These are phyloP conservation scores for Synergus japonicus DNA, from an alignment of 2,888 invertebrate genomes.

Conservation along the genomic window DNA sequence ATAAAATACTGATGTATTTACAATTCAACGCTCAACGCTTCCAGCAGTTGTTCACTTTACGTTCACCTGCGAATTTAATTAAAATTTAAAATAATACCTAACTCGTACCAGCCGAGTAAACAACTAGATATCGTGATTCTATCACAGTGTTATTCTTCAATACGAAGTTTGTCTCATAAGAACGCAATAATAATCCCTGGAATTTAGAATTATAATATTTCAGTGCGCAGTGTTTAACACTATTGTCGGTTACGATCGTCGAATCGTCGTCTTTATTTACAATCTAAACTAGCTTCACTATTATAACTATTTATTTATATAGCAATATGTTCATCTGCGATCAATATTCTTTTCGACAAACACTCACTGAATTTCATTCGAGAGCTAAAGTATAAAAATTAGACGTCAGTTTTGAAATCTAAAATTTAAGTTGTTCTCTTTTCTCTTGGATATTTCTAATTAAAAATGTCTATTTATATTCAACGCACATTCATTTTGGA, in stretches of 20 bases:
- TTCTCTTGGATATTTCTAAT: neutral
- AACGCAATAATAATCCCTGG: neutral
- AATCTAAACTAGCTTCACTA: neutral
- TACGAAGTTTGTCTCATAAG: conserved; percentile 39
- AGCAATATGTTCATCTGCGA: conserved; percentile 20
- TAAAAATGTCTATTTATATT: neutral
- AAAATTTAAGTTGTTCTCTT: neutral
- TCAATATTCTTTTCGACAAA: neutral
- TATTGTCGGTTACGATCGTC: conserved; percentile 11
- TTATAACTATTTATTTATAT: neutral
- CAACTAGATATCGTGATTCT: conserved; percentile 53
- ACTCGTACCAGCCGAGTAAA: conserved; percentile 55
- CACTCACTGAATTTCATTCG: neutral
- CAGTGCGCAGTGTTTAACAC: conserved; percentile 35
- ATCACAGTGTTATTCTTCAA: conserved; percentile 58
- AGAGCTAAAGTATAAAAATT: neutral
- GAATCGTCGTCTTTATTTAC: conserved; percentile 3
- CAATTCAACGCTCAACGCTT: conserved; percentile 1
- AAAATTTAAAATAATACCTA: conserved; percentile 6
- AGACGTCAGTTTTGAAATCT: neutral
- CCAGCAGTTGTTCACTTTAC: neutral
- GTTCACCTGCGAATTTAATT: neutral
- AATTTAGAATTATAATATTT: conserved; percentile 44
- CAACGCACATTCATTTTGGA: conserved; percentile 9
- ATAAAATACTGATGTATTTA: conserved; percentile 4